Evolutionary conservation across 2,113 vertebrate genomes (phyloP).

Genomic region (Ascaphus truei): DNA sequence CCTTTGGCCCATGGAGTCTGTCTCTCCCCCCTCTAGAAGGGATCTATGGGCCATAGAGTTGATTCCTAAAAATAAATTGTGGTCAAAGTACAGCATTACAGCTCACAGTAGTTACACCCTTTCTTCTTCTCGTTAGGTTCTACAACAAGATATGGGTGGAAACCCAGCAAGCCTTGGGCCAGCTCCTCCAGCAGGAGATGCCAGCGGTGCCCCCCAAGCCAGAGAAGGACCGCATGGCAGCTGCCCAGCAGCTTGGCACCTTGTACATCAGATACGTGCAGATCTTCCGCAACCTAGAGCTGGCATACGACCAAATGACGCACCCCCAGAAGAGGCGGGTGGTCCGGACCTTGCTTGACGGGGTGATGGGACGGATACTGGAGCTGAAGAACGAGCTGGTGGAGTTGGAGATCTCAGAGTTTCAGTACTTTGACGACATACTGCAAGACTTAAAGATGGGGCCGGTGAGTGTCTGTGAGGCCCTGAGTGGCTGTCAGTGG

Average conservation of each 20-base stretch:
- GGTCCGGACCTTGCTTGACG: constrained; percentile 63
- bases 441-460: constrained; percentile 67
- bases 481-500: too few species aligned
- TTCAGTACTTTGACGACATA: constrained; percentile 66
- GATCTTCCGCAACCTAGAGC: constrained; percentile 65
- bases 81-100: background rate
- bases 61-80: background rate
- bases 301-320: constrained; percentile 56
- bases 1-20: background rate
- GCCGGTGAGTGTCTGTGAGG: constrained; percentile 61
- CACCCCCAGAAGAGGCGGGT: constrained; percentile 67
- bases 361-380: constrained; percentile 73
- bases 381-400: constrained; percentile 82
- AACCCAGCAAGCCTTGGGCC: constrained; percentile 63
- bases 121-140: constrained; percentile 53
- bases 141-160: constrained; percentile 71
- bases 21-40: background rate
- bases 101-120: background rate
- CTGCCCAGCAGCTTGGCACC: constrained; percentile 59
- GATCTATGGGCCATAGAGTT: background rate
- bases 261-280: constrained; percentile 76
- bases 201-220: constrained; percentile 44
- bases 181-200: constrained; percentile 63
- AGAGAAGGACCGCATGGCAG: constrained; percentile 42
- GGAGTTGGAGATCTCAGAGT: constrained; percentile 69